These are phyloP conservation scores for Protomyctophum bolini DNA, from an alignment of 2,113 vertebrate species.

Conservation along the genomic window DNA sequence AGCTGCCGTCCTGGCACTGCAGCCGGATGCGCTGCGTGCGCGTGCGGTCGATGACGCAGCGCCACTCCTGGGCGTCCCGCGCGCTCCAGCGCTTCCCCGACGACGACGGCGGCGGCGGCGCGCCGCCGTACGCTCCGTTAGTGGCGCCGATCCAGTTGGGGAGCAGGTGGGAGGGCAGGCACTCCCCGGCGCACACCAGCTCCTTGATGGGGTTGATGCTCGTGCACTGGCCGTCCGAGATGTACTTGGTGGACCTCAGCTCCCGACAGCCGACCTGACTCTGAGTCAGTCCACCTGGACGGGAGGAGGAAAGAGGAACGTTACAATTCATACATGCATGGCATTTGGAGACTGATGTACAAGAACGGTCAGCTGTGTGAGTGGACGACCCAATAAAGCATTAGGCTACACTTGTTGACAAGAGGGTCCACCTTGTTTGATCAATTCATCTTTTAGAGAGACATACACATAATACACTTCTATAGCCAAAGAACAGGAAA, in stretches of 20 bases:
- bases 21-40: constrained; percentile 91
- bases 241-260: constrained; percentile 93
- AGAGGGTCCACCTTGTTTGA: too few relatives aligned
- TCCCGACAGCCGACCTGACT: constrained; percentile 92
- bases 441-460: too few relatives aligned
- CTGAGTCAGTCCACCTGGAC: constrained; percentile 69
- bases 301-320: not conserved
- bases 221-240: constrained; percentile 95
- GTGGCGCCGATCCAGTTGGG: constrained; percentile 91
- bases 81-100: constrained; percentile 89
- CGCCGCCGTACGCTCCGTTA: constrained; percentile 77
- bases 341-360: too few relatives aligned
- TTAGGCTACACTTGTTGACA: too few relatives aligned
- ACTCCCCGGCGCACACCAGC: constrained; percentile 94
- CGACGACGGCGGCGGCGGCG: too few relatives aligned
- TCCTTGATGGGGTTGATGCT: constrained; percentile 93
- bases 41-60: constrained; percentile 92
- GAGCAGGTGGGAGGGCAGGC: constrained; percentile 88
- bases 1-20: constrained; percentile 90
- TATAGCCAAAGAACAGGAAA: too few relatives aligned
- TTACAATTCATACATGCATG: not conserved
- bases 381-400: too few relatives aligned
- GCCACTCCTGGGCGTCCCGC: constrained; percentile 89
- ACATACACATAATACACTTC: too few relatives aligned
- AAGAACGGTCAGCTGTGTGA: too few relatives aligned